Evolutionary conservation across 2,888 invertebrate genomes (phyloP).

Genomic region (Cantharis rustica): DNA sequence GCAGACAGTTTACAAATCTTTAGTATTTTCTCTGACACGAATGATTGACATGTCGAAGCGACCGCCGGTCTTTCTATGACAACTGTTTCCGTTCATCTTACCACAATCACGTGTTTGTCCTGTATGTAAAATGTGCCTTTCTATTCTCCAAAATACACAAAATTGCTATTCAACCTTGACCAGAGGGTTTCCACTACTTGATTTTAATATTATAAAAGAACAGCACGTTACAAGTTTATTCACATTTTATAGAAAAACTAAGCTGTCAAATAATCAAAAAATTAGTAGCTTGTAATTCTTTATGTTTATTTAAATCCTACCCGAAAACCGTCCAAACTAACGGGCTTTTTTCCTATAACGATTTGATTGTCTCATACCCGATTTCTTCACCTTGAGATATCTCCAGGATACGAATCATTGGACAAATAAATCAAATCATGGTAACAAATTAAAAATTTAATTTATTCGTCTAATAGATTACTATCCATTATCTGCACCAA

Average conservation of each 20-base stretch:
- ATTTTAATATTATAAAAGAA: conserved; percentile 16
- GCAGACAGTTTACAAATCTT: conserved; percentile 22
- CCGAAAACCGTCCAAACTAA: no score
- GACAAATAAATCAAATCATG: no score
- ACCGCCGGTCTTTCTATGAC: conserved; percentile 38
- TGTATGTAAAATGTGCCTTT: conserved; percentile 27
- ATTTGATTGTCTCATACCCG: no score
- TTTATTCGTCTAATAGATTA: no score
- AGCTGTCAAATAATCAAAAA: background rate
- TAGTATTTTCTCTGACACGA: conserved; percentile 36
- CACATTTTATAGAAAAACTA: background rate
- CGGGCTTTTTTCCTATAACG: no score
- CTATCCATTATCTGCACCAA: no score
- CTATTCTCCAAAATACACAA: conserved; percentile 19
- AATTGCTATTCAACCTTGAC: conserved; percentile 9
- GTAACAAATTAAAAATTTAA: no score
- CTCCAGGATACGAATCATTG: no score
- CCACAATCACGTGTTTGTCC: conserved; percentile 37
- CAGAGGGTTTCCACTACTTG: background rate
- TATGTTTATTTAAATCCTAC: background rate
- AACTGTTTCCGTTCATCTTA: conserved; percentile 41
- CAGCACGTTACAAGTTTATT: conserved; percentile 1
- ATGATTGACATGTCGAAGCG: conserved; percentile 42
- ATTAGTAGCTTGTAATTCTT: background rate
- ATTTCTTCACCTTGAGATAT: no score